phyloP scores from a whole-genome alignment of 2,797 vertebrate species.

The Decapterus maruadsi region DNA sequence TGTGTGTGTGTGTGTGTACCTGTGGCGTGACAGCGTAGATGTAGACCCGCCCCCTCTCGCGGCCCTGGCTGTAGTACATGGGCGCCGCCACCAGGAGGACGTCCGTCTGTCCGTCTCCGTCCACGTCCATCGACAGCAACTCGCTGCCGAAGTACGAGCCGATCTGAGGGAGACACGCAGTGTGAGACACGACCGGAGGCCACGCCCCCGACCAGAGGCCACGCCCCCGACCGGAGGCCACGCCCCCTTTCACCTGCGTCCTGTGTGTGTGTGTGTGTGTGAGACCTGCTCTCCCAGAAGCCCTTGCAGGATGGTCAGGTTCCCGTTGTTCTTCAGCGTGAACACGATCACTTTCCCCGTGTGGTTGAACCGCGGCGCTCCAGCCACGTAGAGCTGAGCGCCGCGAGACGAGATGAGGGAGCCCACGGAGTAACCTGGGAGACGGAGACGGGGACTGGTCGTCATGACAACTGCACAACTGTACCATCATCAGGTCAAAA shows the following conservation, averaged over 20 bases:
- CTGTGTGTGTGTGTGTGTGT: conserved; percentile 6
- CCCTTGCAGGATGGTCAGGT: conserved; percentile 91
- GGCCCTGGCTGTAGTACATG: conserved; percentile 93
- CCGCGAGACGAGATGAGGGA: conserved; percentile 86
- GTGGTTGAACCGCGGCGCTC: conserved; percentile 97
- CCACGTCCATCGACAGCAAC: conserved; percentile 88
- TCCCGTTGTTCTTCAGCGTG: conserved; percentile 90
- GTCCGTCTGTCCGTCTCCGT: conserved; percentile 88
- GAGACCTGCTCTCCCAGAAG: conserved; percentile 93
- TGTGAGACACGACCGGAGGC: no score
- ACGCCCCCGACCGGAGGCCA: no score
- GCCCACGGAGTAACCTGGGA: conserved; percentile 93
- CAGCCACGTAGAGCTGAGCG: conserved; percentile 89
- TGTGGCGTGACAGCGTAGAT: conserved; percentile 80
- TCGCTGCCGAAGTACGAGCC: conserved; percentile 96
- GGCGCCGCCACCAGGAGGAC: conserved; percentile 92
- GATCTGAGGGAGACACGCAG: conserved; percentile 87
- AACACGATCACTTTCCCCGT: conserved; percentile 96
- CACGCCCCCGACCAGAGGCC: no score
- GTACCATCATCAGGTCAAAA: no score
- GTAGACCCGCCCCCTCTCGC: conserved; percentile 91
- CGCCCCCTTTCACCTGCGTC: no score
- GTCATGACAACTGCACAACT: neutral
- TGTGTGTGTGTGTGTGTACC: conserved; percentile 47
- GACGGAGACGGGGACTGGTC: neutral